Base-by-base conservation (phyloP, 2,113 vertebrate species). In the Calyptommatus sinebrachiatus region DNA sequence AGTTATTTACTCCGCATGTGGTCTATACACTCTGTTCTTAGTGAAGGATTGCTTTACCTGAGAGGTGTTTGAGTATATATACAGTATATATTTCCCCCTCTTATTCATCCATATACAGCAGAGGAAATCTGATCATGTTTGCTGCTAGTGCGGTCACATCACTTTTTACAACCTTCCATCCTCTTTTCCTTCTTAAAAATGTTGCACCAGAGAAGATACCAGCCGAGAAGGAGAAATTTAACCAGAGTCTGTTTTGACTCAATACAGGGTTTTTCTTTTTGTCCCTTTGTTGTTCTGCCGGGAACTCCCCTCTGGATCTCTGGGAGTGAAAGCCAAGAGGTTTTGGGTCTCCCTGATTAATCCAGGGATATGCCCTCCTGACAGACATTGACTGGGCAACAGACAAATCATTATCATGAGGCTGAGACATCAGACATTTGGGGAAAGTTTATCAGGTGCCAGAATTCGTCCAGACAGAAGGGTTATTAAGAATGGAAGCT, bases 1-100 rank as follows among this genome's bases (percentile, higher is more conserved):
- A 88, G 80, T 85, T 83, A 86, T 91, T 83, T 91, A 90, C 89
- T 88, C 86, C 79, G 92, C 92, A 93, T 92, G 91, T 90, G 35
- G 89, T 84, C 63, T 90, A 86, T 80, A 75, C 68, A 45, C 68
- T 84, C 53, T 24, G 80, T 87, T 61, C 72, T 61, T 73, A 31
- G 72, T 84, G 67, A 82, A 77, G 80, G 84, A 83, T 87, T 86
- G 62, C 85, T 0, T 1, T 28, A 35, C 14, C 28, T 46, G 80
- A 74, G 82, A 68, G 80, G 41, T 0, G 0, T 50, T 46, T 5
- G 16, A 29, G 24, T 16, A 8, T 2, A 26, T 63, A 6, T 12
- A 50, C 12, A 50, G 45, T 31, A 61, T 69, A 46, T 75, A 57
- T 45, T 62, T 66, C 29, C 29, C 11, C n/a, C 28, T 41, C 79